Base-by-base conservation (phyloP, 2,113 vertebrate species). In the Pterophyllum scalare region DNA sequence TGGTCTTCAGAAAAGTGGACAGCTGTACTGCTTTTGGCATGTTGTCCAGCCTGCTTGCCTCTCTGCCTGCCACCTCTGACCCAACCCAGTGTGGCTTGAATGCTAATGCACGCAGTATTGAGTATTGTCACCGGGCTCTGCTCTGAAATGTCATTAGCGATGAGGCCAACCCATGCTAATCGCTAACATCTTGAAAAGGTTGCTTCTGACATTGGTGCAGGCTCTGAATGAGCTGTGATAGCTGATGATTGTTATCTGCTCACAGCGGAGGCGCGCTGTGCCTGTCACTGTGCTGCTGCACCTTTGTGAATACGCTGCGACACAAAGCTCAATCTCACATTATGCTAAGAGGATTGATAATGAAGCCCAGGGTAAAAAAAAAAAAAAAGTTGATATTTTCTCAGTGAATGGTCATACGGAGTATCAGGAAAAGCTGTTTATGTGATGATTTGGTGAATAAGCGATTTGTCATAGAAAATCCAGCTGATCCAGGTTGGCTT, bases 401-500 rank as follows among this genome's bases (percentile, higher is more conserved):
- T 82, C 72, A 80, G 33, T 81, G 77, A 91, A 91, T 88, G 79
- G 85, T 90, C 89, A 89, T 76, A 54, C 61, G 20, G 64, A 79
- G 65, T 77, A 85, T 77, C 77, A 89, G 82, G 83, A 75, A 91
- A 93, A 92, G 87, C 91, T 38, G 83, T 91, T 92, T 91, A 91
- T 91, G 76, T 81, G 88, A 93, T 88, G 88, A 91, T 93, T 93
- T 90, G 83, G 83, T 83, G 79, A 91, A 93, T 91, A 88, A 90
- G 81, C 49, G 65, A 94, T 92, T 94, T 94, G 84, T 90, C 84
- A 86, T 75, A 72, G 82, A 87, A 91, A 93, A 93, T 94, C 91
- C 92, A 80, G 78, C 87, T 88, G 88, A 94, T 94, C 93, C 90
- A 82, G 60, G 86, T 83, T 52, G 87, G 56, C 82, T 86, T 91